A percentile compares a stretch with the other conserved stretches of the same genome.
Conservation (phyloP, 2,113 vertebrate genomes). For the Pogonocichla stellata region DNA sequence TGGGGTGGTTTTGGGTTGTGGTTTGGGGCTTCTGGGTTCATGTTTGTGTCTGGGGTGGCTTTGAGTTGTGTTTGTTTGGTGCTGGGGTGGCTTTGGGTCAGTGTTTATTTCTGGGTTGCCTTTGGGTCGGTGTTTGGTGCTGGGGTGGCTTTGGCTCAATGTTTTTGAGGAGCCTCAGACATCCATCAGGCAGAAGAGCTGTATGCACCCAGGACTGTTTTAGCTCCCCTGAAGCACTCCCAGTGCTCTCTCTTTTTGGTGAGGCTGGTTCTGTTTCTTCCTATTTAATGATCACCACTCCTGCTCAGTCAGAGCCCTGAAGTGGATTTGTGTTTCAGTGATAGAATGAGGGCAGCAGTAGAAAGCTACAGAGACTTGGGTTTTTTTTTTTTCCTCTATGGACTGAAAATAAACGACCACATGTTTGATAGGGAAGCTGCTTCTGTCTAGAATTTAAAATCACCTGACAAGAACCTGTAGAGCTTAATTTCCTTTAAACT, state of each 20-base stretch:
- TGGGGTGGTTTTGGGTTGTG: too few relatives aligned
- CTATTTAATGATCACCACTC: neutral
- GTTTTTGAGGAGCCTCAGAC: neutral
- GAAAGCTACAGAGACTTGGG: neutral
- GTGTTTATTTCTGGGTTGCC: too few relatives aligned
- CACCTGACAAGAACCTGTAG: neutral
- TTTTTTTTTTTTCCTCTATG: neutral
- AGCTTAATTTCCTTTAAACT: constrained; percentile 28
- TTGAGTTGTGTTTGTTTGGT: too few relatives aligned
- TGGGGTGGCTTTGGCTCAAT: neutral
- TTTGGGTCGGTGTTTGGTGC: too few relatives aligned
- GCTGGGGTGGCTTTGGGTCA: too few relatives aligned
- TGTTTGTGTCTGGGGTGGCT: too few relatives aligned
- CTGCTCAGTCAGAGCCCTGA: neutral
- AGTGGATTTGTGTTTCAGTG: neutral
- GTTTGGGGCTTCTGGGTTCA: too few relatives aligned
- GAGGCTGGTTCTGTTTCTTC: neutral
- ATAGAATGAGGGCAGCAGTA: neutral
- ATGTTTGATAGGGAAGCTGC: neutral
- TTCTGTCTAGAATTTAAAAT: constrained; percentile 22
- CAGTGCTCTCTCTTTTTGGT: accelerated
- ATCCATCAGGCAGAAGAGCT: neutral
- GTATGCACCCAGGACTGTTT: neutral
- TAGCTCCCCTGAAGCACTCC: neutral
- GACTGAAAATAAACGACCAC: neutral